Base-by-base conservation (phyloP, 2,797 vertebrate genomes). In the Anas bahamensis region DNA sequence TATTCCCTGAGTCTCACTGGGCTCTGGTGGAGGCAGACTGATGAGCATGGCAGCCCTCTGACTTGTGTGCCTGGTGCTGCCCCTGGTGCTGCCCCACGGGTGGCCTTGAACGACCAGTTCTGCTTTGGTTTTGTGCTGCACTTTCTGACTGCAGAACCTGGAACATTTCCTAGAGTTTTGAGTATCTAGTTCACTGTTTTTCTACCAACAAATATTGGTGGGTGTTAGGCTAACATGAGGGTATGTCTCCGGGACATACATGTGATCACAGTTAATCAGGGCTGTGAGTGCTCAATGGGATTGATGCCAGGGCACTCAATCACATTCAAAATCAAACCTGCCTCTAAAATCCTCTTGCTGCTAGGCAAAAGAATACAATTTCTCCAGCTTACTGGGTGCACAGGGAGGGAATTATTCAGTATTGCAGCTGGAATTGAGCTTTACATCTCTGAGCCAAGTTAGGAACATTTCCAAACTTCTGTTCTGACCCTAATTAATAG, bases 401-500 rank as follows among this genome's bases (percentile, higher is more conserved):
- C 17, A 31, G 44, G 52, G 21, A 53, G 56, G 60, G 46, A 5
- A 57, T 44, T 16, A 29, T 22, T 81, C 42, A 23, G 7, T 18
- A 15, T 41, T 73, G 33, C 9, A 64, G 33, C 72, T 83, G 52
- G 17, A 53, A 76, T 10, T 9, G 65, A 85, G 57, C 33, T 26
- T 68, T 76, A 80, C 39, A 26, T 60, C 74, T 64, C 61, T 46
- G 71, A 90, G 46, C 55, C 73, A 70, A 83, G 70, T 81, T 61
- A 77, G 73, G 86, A 93, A 71, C 93, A 79, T 22, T 88, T 81
- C 82, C 79, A 59, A 52, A 71, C 28, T 85, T 80, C 93, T 94
- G 72, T 92, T 93, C 95, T 92, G 83, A 81, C 79, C 75, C 84
- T 96, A 94, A 96, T 96, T 97, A 97, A 97, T 93, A 93, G 94